These are phyloP conservation scores for Bhutanitis thaidina DNA, from an alignment of 2,888 invertebrate species.

Conservation along the genomic window DNA sequence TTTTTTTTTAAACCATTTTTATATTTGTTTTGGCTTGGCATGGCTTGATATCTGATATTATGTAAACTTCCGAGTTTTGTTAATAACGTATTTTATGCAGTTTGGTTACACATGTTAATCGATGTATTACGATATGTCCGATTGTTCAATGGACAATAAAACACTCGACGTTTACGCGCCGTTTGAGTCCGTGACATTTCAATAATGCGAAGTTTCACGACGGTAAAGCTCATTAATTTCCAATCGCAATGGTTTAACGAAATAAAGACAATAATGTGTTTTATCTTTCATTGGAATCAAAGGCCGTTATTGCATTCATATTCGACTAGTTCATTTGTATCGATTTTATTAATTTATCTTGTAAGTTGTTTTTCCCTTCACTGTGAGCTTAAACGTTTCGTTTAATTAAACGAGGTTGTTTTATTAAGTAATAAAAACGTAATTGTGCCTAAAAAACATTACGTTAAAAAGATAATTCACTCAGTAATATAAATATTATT, in stretches of 20 bases:
- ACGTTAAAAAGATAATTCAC: not conserved
- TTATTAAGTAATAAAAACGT: not conserved
- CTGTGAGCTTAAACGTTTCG: not conserved
- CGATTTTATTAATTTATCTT: conserved; percentile 15
- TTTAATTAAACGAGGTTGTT: not conserved
- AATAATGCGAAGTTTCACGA: conserved; percentile 28
- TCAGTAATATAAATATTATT: no score
- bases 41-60: no score
- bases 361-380: not conserved
- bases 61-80: no score
- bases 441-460: not conserved
- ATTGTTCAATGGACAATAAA: conserved; percentile 1
- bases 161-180: not conserved
- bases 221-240: conserved; percentile 35
- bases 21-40: no score
- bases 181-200: conserved; percentile 37
- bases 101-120: no score
- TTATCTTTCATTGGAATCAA: conserved; percentile 31
- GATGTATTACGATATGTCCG: no score
- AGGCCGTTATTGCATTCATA: conserved; percentile 31
- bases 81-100: no score
- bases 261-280: conserved; percentile 35
- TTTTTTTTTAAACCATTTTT: no score
- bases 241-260: conserved; percentile 34
- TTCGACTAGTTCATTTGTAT: conserved; percentile 24